Conservation (phyloP, 2,113 vertebrate species). For the Scopus umbretta region DNA sequence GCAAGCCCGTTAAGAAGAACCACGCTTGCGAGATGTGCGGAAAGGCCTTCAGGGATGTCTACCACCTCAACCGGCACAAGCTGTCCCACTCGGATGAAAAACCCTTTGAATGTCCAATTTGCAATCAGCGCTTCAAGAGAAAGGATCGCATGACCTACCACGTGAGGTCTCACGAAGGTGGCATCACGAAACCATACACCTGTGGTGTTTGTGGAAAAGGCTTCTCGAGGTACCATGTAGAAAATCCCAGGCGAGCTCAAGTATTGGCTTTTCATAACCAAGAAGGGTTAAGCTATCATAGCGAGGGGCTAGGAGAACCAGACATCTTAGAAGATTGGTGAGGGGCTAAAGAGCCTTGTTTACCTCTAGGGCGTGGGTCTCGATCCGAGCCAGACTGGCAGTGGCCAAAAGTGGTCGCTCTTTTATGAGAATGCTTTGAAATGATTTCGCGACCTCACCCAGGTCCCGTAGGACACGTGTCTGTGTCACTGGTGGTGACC, state of each 20-base stretch:
- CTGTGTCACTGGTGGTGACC: background rate
- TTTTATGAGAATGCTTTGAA: background rate
- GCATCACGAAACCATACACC: constrained; percentile 97
- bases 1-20: constrained; percentile 97
- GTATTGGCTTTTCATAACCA: constrained; percentile 39
- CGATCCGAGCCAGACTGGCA: background rate
- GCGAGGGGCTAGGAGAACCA: constrained; percentile 36
- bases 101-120: constrained; percentile 96
- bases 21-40: constrained; percentile 98
- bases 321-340: constrained; percentile 2
- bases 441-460: background rate
- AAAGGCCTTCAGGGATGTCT: constrained; percentile 97
- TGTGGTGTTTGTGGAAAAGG: constrained; percentile 98
- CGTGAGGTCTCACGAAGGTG: constrained; percentile 95
- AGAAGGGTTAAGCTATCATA: constrained; percentile 3
- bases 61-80: constrained; percentile 97
- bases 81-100: constrained; percentile 97
- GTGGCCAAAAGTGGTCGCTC: background rate
- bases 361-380: background rate
- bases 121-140: constrained; percentile 97
- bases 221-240: constrained; percentile 89
- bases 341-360: constrained; percentile 15
- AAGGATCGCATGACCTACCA: constrained; percentile 99
- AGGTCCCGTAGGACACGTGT: background rate
- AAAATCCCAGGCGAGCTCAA: constrained; percentile 63